Evolutionary conservation across 2,888 invertebrate species (phyloP).

Genomic region (Macaria notata): DNA sequence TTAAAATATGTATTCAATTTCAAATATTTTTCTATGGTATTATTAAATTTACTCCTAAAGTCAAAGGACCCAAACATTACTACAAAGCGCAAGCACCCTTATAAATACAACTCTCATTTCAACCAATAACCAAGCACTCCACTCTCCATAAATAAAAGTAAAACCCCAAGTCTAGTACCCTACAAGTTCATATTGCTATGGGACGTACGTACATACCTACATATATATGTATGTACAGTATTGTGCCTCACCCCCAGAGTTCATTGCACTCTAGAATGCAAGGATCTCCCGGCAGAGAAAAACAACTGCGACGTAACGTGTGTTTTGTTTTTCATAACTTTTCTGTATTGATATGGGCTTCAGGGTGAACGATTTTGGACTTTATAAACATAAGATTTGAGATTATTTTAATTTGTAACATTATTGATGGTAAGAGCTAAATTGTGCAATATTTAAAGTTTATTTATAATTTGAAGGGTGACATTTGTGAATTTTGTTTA

Average conservation of each 20-base stretch:
- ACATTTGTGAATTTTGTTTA: no score
- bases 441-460: no score
- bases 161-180: constrained; percentile 23
- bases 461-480: no score
- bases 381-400: no score
- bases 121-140: constrained; percentile 8
- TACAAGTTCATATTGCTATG: constrained; percentile 25
- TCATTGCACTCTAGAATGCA: constrained; percentile 39
- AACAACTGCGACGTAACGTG: constrained; percentile 41
- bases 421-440: no score
- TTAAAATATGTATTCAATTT: no score
- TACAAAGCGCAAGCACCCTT: no score
- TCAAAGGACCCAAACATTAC: neutral
- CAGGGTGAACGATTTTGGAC: no score
- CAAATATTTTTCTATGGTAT: no score
- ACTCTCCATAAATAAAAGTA: constrained; percentile 5
- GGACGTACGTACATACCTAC: constrained; percentile 40
- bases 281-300: constrained; percentile 40
- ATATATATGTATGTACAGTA: constrained; percentile 18
- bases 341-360: constrained; percentile 6
- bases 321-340: constrained; percentile 23
- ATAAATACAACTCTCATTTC: constrained; percentile 4
- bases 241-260: constrained; percentile 38
- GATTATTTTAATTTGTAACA: no score
- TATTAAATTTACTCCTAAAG: neutral